Conservation (phyloP, 2,888 invertebrate genomes). For the Apodemia zela region DNA sequence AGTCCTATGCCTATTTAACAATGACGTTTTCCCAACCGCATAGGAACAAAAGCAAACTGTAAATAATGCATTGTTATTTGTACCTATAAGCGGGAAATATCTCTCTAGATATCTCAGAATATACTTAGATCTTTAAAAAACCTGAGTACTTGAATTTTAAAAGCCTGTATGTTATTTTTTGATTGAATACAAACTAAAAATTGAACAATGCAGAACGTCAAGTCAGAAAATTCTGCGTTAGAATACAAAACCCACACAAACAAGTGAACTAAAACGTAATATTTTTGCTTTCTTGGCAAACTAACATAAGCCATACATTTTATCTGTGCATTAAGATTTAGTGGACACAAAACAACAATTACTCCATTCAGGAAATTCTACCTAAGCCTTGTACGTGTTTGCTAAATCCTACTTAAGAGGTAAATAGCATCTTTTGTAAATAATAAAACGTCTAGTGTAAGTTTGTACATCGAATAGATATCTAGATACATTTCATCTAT, state of each 20-base stretch:
- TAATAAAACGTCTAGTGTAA: slow-evolving; percentile 21
- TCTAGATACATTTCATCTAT: slow-evolving; percentile 35
- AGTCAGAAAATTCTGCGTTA: neutral
- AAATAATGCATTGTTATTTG: too few relatives aligned
- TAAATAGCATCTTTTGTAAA: slow-evolving; percentile 17
- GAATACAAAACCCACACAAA: neutral
- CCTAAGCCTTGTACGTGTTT: slow-evolving; percentile 15
- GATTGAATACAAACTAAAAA: neutral
- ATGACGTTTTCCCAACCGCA: neutral
- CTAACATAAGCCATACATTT: neutral
- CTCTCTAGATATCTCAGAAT: too few relatives aligned
- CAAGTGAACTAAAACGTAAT: neutral
- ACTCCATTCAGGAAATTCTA: slow-evolving; percentile 3
- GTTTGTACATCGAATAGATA: slow-evolving; percentile 32
- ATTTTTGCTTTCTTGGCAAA: neutral
- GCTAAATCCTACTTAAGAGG: slow-evolving; percentile 13
- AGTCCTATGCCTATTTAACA: too few relatives aligned
- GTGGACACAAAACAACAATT: slow-evolving; percentile 4
- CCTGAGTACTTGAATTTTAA: neutral
- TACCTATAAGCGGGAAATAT: neutral
- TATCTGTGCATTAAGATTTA: neutral
- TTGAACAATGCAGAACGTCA: neutral
- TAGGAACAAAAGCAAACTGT: neutral
- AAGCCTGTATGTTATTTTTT: neutral
- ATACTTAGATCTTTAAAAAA: neutral